These are phyloP conservation scores for Gastrophysa polygoni DNA, from an alignment of 2,888 invertebrate genomes.

Conservation along the genomic window DNA sequence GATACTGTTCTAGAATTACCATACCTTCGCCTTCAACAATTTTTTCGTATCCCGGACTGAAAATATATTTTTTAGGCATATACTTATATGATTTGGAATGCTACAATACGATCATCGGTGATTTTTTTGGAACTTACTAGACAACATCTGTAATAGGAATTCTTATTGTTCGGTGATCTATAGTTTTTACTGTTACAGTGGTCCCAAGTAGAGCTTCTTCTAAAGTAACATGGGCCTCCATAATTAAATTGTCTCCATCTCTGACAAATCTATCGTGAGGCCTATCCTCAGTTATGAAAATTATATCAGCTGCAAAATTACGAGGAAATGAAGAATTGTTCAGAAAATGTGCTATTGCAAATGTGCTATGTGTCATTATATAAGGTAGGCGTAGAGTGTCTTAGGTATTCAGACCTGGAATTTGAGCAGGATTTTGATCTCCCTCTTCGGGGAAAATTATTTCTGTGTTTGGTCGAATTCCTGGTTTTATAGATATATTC, in stretches of 20 bases:
- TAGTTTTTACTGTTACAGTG: constrained; percentile 68
- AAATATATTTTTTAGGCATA: constrained; percentile 26
- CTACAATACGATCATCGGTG: constrained; percentile 16
- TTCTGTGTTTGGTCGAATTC: constrained; percentile 74
- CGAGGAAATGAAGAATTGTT: not conserved
- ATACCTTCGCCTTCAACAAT: constrained; percentile 75
- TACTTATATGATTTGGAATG: too few species aligned
- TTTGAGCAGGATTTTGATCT: constrained; percentile 75
- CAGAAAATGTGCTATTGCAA: too few species aligned
- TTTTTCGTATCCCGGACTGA: constrained; percentile 70
- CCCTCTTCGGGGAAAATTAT: constrained; percentile 79
- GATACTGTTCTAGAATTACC: constrained; percentile 67
- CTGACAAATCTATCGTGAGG: constrained; percentile 71
- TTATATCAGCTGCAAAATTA: constrained; percentile 67
- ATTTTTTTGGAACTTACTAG: constrained; percentile 54
- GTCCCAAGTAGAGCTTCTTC: constrained; percentile 76
- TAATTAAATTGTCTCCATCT: constrained; percentile 71
- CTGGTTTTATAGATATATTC: constrained; percentile 75
- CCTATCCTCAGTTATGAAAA: constrained; percentile 75
- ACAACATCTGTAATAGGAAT: constrained; percentile 76
- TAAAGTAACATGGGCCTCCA: constrained; percentile 66
- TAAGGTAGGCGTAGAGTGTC: not conserved
- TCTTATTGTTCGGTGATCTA: constrained; percentile 72
- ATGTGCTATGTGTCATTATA: not conserved
- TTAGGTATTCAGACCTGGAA: constrained; percentile 61